Evolutionary conservation across 2,888 invertebrate genomes (phyloP).

Genomic region (Neoaliturus tenellus): DNA sequence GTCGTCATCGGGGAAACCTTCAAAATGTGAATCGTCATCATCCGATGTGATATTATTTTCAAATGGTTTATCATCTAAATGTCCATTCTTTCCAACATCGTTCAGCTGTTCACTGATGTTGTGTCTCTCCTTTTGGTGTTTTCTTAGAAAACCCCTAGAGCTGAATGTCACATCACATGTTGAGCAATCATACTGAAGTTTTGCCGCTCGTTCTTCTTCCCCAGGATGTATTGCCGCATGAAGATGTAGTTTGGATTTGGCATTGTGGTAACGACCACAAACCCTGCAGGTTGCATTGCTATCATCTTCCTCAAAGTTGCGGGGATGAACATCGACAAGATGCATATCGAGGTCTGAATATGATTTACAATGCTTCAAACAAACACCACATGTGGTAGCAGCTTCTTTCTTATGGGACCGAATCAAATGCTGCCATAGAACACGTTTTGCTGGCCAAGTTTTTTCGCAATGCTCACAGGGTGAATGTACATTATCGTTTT

Average conservation of each 20-base stretch:
- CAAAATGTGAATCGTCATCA: conserved; percentile 41
- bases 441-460: conserved; percentile 78
- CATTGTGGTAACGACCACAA: conserved; percentile 77
- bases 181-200: conserved; percentile 62
- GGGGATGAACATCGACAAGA: conserved; percentile 73
- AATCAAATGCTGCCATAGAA: conserved; percentile 78
- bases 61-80: background rate
- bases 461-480: conserved; percentile 77
- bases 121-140: conserved; percentile 43
- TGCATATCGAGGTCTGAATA: conserved; percentile 75
- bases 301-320: conserved; percentile 73
- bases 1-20: conserved; percentile 38
- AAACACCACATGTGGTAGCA: conserved; percentile 78
- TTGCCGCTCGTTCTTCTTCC: conserved; percentile 63
- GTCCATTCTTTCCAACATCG: background rate
- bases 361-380: conserved; percentile 75
- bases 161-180: conserved; percentile 60
- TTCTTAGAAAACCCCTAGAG: conserved; percentile 27
- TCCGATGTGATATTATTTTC: conserved; percentile 24
- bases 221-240: conserved; percentile 77
- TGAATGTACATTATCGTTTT: conserved; percentile 71
- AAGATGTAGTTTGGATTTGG: conserved; percentile 75
- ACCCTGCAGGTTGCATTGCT: conserved; percentile 77
- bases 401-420: conserved; percentile 77
- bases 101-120: background rate